These are phyloP conservation scores for Drosophila subquinaria DNA, from an alignment of 2,888 invertebrate genomes.

Conservation along the genomic window DNA sequence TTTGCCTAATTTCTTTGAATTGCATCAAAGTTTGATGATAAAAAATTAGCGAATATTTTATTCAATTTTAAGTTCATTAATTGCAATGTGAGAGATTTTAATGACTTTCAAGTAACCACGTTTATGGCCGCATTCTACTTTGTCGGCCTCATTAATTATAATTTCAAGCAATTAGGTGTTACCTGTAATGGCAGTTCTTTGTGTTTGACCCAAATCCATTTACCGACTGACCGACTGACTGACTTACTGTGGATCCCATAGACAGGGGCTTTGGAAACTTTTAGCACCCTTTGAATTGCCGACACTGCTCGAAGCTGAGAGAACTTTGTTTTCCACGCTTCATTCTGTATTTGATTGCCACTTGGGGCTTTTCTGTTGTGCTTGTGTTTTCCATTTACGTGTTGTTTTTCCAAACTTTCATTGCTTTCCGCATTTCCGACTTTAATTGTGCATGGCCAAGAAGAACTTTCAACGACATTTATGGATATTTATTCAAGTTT, in stretches of 20 bases:
- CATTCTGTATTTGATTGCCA: slow-evolving; percentile 44
- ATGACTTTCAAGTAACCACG: background rate
- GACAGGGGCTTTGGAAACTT: slow-evolving; percentile 19
- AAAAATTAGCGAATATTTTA: background rate
- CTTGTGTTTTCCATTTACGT: slow-evolving; percentile 20
- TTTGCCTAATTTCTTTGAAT: no score
- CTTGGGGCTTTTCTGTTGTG: slow-evolving; percentile 40
- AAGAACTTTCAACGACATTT: slow-evolving; percentile 38
- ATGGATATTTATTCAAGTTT: slow-evolving; percentile 37
- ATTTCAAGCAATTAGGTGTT: slow-evolving; percentile 57
- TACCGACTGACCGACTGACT: background rate
- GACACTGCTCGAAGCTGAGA: slow-evolving; percentile 26
- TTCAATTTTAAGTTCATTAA: slow-evolving; percentile 5
- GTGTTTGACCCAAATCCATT: slow-evolving; percentile 60
- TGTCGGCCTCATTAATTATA: slow-evolving; percentile 60
- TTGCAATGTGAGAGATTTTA: background rate
- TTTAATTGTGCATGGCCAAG: slow-evolving; percentile 38
- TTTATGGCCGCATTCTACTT: slow-evolving; percentile 11
- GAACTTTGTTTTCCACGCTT: slow-evolving; percentile 41
- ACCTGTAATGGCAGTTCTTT: slow-evolving; percentile 51
- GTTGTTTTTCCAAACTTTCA: slow-evolving; percentile 12
- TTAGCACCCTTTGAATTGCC: slow-evolving; percentile 26
- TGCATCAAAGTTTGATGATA: slow-evolving; percentile 1
- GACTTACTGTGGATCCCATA: background rate
- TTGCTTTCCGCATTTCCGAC: slow-evolving; percentile 1